These are phyloP conservation scores for Sebastes taczanowskii DNA, from an alignment of 2,797 vertebrate genomes.

Conservation along the genomic window DNA sequence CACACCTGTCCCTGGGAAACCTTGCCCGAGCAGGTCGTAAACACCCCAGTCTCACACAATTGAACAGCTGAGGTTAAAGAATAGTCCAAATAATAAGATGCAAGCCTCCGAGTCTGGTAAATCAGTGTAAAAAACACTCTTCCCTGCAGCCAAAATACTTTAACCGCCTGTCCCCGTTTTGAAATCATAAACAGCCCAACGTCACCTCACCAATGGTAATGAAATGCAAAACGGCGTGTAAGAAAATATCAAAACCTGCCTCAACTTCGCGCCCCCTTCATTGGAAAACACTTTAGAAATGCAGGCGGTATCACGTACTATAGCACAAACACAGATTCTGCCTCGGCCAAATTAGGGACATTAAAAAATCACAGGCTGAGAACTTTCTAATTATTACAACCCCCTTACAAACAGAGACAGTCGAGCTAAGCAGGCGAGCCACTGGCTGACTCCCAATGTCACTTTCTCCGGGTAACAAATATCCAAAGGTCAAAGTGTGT, in stretches of 20 bases:
- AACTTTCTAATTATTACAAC: constrained; percentile 86
- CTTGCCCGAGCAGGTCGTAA: constrained; percentile 67
- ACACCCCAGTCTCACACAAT: constrained; percentile 79
- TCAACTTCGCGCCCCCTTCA: constrained; percentile 39
- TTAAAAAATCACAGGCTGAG: constrained; percentile 73
- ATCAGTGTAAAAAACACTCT: constrained; percentile 82
- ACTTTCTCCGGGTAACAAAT: constrained; percentile 84
- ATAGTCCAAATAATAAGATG: constrained; percentile 85
- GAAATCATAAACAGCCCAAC: constrained; percentile 77
- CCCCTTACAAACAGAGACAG: constrained; percentile 76
- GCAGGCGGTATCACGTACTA: constrained; percentile 64
- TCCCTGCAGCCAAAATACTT: constrained; percentile 81
- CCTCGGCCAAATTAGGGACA: constrained; percentile 79
- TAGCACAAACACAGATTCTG: constrained; percentile 77
- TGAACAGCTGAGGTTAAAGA: constrained; percentile 84
- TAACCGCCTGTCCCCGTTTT: constrained; percentile 78
- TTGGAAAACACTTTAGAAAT: constrained; percentile 69
- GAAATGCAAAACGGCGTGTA: constrained; percentile 78
- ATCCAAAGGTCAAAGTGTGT: constrained; percentile 87
- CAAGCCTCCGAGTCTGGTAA: constrained; percentile 80
- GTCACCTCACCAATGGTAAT: constrained; percentile 72
- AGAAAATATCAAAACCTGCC: constrained; percentile 60
- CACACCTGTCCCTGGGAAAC: constrained; percentile 57
- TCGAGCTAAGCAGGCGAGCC: constrained; percentile 56
- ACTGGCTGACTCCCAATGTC: constrained; percentile 82